phyloP scores from a whole-genome alignment of 2,888 invertebrate species.

The Drosophila yooni region DNA sequence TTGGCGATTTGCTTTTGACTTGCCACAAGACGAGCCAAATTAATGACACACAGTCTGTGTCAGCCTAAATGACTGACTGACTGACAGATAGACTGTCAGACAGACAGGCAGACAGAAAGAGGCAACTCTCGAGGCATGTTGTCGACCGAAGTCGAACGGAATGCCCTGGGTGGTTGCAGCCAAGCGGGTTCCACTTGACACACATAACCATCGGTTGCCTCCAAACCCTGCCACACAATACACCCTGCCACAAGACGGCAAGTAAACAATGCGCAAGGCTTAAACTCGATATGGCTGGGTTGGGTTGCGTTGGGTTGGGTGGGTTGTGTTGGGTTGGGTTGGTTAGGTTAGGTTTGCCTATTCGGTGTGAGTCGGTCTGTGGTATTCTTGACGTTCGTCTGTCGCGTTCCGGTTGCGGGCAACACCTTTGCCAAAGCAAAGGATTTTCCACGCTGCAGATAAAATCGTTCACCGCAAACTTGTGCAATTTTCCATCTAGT shows the following conservation, averaged over 20 bases:
- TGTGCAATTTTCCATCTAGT: constrained; percentile 30
- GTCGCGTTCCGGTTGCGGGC: constrained; percentile 66
- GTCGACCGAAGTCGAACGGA: constrained; percentile 16
- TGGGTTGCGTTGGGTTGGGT: constrained; percentile 17
- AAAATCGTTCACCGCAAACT: constrained; percentile 61
- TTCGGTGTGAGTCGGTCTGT: constrained; percentile 25
- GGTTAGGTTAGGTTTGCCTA: constrained; percentile 19
- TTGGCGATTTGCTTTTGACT: constrained; percentile 71
- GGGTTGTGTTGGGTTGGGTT: constrained; percentile 12
- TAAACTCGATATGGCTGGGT: constrained; percentile 12
- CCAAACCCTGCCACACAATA: background rate
- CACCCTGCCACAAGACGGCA: constrained; percentile 46
- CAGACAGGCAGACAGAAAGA: constrained; percentile 4
- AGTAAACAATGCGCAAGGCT: constrained; percentile 66
- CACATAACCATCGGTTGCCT: constrained; percentile 49
- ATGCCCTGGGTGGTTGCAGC: constrained; percentile 36
- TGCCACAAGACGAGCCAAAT: constrained; percentile 60
- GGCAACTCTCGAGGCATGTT: constrained; percentile 30
- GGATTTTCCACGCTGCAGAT: constrained; percentile 66
- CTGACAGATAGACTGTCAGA: constrained; percentile 1
- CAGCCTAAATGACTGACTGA: constrained; percentile 47
- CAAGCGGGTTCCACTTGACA: constrained; percentile 71
- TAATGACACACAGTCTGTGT: constrained; percentile 45
- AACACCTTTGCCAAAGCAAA: constrained; percentile 66
- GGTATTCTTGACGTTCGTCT: constrained; percentile 34